Evolutionary conservation across 2,888 invertebrate genomes (phyloP).

Genomic region (Acronicta aceris): DNA sequence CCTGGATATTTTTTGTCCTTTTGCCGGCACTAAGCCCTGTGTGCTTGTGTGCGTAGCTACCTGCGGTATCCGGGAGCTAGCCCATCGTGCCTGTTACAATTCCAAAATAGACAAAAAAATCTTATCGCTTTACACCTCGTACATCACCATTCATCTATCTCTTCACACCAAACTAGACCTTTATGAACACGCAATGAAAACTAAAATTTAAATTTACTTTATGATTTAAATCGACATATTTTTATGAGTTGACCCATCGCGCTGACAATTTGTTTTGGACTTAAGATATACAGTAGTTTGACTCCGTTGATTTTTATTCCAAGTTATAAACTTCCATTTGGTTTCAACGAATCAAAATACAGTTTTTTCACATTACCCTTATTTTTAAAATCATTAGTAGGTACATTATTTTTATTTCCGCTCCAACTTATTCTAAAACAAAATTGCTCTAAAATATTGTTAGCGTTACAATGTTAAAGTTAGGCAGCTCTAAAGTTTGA

Average conservation of each 20-base stretch:
- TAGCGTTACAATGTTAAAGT: too few relatives aligned
- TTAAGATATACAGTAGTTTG: slow-evolving; percentile 57
- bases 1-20: slow-evolving; percentile 58
- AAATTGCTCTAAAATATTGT: too few relatives aligned
- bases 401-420: slow-evolving; percentile 40
- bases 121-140: slow-evolving; percentile 74
- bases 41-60: slow-evolving; percentile 82
- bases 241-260: neutral
- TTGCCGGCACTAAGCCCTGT: slow-evolving; percentile 66
- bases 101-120: slow-evolving; percentile 76
- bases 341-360: slow-evolving; percentile 51
- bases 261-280: slow-evolving; percentile 30
- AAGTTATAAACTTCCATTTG: slow-evolving; percentile 67
- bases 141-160: slow-evolving; percentile 67
- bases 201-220: slow-evolving; percentile 25
- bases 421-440: slow-evolving; percentile 3
- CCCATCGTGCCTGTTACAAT: slow-evolving; percentile 74
- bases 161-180: slow-evolving; percentile 54
- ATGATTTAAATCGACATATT: slow-evolving; percentile 4
- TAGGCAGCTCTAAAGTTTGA: too few relatives aligned
- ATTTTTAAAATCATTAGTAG: too few relatives aligned
- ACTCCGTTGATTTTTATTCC: slow-evolving; percentile 67
- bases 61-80: slow-evolving; percentile 83
- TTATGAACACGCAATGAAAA: slow-evolving; percentile 51
- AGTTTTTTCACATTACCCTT: too few relatives aligned